A percentile compares a stretch with the other conserved stretches of the same genome.
phyloP scores from a whole-genome alignment of 2,888 invertebrate species.

The Hemicrepidius hirtus region DNA sequence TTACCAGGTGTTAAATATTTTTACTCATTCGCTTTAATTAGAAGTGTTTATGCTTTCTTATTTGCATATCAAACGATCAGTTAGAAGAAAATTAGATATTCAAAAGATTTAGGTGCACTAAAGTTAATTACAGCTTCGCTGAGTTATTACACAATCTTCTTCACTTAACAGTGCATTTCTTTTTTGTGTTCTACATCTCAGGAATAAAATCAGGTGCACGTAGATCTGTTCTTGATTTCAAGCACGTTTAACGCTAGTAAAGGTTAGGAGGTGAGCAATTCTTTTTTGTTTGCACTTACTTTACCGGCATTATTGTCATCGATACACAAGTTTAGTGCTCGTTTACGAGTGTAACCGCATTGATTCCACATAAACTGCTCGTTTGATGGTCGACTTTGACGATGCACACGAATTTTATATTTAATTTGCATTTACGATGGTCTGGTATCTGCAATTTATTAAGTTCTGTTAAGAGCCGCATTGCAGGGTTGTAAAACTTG shows the following conservation, averaged over 20 bases:
- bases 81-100: too few relatives aligned
- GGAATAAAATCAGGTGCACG: slow-evolving; percentile 10
- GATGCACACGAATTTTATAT: slow-evolving; percentile 57
- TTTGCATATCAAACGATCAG: too few relatives aligned
- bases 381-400: slow-evolving; percentile 52
- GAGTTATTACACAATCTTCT: too few relatives aligned
- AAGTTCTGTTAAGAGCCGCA: slow-evolving; percentile 55
- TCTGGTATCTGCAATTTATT: slow-evolving; percentile 53
- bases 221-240: slow-evolving; percentile 14
- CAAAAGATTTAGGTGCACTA: too few relatives aligned
- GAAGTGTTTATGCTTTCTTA: too few relatives aligned
- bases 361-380: slow-evolving; percentile 59
- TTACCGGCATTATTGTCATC: slow-evolving; percentile 41
- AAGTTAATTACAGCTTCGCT: too few relatives aligned
- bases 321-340: slow-evolving; percentile 48
- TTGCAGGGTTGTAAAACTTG: slow-evolving; percentile 51
- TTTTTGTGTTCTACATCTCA: too few relatives aligned
- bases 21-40: too few relatives aligned
- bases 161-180: too few relatives aligned
- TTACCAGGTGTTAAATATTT: too few relatives aligned
- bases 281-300: slow-evolving; percentile 23
- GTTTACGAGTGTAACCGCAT: slow-evolving; percentile 57
- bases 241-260: slow-evolving; percentile 16
- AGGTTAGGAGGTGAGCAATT: slow-evolving; percentile 15
- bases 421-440: slow-evolving; percentile 59